Evolutionary conservation across 2,797 vertebrate species (phyloP).

Genomic region (Graptemys geographica): DNA sequence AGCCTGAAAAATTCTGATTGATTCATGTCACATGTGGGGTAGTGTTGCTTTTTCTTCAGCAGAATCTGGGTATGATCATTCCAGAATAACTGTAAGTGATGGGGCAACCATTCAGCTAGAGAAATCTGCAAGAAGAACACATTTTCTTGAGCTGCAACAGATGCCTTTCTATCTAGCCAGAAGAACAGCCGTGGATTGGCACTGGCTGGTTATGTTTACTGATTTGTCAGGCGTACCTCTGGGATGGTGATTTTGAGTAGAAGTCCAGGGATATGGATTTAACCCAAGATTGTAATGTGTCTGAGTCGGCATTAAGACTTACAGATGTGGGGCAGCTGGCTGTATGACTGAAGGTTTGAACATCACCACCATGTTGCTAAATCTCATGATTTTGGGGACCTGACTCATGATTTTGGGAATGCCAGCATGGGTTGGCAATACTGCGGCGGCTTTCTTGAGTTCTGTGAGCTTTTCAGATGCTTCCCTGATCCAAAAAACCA

Average conservation of each 20-base stretch:
- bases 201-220: not conserved
- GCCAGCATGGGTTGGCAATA: not conserved
- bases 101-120: not conserved
- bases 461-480: not conserved
- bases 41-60: not conserved
- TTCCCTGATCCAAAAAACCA: not conserved
- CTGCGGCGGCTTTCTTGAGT: not conserved
- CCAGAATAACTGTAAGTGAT: not conserved
- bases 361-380: not conserved
- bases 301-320: not conserved
- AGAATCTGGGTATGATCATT: not conserved
- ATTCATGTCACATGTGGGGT: not conserved
- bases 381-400: not conserved
- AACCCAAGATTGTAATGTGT: not conserved
- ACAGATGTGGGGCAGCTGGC: not conserved
- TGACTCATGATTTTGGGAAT: not conserved
- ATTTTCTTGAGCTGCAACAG: not conserved
- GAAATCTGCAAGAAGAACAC: not conserved
- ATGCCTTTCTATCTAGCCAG: not conserved
- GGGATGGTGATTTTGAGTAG: not conserved
- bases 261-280: not conserved
- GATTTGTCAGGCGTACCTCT: not conserved
- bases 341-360: not conserved
- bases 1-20: not conserved
- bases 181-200: not conserved